phyloP scores from a whole-genome alignment of 2,113 vertebrate species.

The Chionodraco myersi region DNA sequence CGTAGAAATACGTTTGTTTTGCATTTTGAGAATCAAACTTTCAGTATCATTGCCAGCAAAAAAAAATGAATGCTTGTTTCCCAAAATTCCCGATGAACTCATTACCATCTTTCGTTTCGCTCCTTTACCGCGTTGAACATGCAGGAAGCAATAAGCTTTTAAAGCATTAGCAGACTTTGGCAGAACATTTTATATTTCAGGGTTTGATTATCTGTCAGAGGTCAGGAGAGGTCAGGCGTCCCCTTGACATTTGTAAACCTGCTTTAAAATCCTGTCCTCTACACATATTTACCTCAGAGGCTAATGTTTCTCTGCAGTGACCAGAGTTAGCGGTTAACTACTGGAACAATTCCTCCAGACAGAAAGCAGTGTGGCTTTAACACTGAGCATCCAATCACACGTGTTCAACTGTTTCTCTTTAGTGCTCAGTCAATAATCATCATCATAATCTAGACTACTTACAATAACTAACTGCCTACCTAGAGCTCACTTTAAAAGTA shows the following conservation, averaged over 20 bases:
- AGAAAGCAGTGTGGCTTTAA: not conserved
- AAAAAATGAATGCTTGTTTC: not conserved
- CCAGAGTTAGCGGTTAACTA: not conserved
- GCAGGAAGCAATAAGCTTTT: conserved; percentile 20
- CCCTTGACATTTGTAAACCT: not conserved
- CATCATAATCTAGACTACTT: conserved; percentile 63
- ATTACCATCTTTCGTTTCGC: not conserved
- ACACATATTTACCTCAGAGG: not conserved
- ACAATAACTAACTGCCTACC: conserved; percentile 57
- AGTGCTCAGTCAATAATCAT: conserved; percentile 52
- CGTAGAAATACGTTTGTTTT: too few relatives aligned
- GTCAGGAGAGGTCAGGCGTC: not conserved
- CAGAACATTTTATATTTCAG: conserved; percentile 30
- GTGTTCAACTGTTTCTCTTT: conserved; percentile 23
- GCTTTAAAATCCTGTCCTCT: not conserved
- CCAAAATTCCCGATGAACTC: not conserved
- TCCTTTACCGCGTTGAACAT: not conserved
- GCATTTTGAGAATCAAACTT: too few relatives aligned
- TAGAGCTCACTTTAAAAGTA: conserved; percentile 48
- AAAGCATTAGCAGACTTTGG: conserved; percentile 64
- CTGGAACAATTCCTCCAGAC: not conserved
- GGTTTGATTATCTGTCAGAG: not conserved
- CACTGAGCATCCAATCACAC: conserved; percentile 4
- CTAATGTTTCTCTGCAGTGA: not conserved
- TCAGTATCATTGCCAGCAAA: not conserved